Evolutionary conservation across 2,113 vertebrate genomes (phyloP).

Genomic region (Candoia aspera): DNA sequence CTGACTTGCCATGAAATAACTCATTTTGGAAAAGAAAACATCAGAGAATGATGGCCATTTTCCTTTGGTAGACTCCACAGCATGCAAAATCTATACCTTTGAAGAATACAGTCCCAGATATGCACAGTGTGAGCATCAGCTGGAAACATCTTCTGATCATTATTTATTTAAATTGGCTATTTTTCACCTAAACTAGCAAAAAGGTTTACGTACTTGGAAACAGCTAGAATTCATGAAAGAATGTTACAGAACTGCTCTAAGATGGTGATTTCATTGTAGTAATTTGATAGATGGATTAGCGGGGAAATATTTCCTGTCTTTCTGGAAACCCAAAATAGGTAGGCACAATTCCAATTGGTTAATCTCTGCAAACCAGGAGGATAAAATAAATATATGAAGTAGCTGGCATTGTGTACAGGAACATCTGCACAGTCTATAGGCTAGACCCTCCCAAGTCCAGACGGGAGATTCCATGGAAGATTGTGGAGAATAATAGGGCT

Average conservation of each 20-base stretch:
- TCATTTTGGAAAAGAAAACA: background rate
- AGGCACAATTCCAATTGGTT: background rate
- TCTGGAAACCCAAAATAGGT: background rate
- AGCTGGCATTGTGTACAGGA: too few species aligned
- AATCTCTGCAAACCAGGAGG: background rate
- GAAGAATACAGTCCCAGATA: background rate
- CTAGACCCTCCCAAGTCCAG: too few species aligned
- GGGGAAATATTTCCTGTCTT: background rate
- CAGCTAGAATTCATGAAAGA: background rate
- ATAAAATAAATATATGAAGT: too few species aligned
- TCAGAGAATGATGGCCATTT: background rate
- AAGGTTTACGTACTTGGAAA: slow-evolving; percentile 10
- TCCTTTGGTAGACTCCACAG: background rate
- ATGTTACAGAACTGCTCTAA: background rate
- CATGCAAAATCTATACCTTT: background rate
- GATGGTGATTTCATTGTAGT: background rate
- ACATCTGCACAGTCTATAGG: background rate
- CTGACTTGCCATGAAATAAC: background rate
- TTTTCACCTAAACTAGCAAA: background rate
- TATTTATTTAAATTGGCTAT: background rate
- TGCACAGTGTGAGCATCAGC: background rate
- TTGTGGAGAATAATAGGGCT: too few species aligned
- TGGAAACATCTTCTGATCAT: background rate
- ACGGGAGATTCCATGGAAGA: too few species aligned
- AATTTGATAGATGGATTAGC: slow-evolving; percentile 28